These are phyloP conservation scores for Drosophila novamexicana DNA, from an alignment of 1,140 invertebrate species.

Conservation along the genomic window DNA sequence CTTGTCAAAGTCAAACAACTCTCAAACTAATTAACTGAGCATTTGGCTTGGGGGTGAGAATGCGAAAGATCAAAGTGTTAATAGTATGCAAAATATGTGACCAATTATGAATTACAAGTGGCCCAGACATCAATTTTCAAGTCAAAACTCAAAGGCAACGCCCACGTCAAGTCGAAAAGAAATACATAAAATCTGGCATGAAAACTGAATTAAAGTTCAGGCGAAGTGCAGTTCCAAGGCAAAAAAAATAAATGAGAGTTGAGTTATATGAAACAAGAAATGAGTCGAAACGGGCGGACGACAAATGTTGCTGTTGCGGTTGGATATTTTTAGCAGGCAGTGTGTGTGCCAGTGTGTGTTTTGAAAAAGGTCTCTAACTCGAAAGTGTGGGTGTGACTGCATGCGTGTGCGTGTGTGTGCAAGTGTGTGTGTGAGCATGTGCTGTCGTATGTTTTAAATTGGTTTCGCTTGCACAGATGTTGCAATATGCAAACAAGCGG, in stretches of 20 bases:
- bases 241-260: neutral
- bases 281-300: constrained; percentile 7
- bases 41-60: neutral
- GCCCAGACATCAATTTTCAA: constrained; percentile 24
- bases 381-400: constrained; percentile 23
- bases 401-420: constrained; percentile 13
- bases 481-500: constrained; percentile 78
- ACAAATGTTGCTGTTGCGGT: constrained; percentile 32
- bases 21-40: constrained; percentile 6
- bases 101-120: constrained; percentile 42
- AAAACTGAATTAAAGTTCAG: constrained; percentile 44
- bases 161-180: neutral
- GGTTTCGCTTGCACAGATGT: constrained; percentile 77
- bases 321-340: constrained; percentile 53
- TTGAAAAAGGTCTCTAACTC: constrained; percentile 12
- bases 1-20: neutral
- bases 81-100: constrained; percentile 29
- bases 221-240: constrained; percentile 11
- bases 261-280: constrained; percentile 6
- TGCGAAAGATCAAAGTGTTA: constrained; percentile 42
- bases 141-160: constrained; percentile 7
- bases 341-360: constrained; percentile 8
- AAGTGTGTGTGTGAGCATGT: constrained; percentile 47
- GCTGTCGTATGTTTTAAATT: constrained; percentile 69
- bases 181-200: neutral